Evolutionary conservation across 1,140 invertebrate genomes (phyloP).

Genomic region (Archegozetes longisetosus): DNA sequence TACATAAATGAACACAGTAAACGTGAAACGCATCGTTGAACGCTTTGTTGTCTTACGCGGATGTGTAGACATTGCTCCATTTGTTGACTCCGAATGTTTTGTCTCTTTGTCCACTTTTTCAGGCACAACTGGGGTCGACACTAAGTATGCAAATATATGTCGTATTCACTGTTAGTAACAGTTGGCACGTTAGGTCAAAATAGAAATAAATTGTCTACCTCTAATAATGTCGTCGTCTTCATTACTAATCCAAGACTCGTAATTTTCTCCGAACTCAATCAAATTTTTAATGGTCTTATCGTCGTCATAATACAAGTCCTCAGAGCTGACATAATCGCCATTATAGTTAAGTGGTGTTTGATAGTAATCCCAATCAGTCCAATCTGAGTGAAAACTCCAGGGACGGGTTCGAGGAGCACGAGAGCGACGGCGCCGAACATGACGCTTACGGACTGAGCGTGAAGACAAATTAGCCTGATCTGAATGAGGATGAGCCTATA

Average conservation of each 20-base stretch:
- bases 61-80: neutral
- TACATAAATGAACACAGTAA: neutral
- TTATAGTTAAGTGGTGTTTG: slow-evolving; percentile 4
- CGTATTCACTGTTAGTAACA: neutral
- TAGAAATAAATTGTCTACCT: too few relatives aligned
- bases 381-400: slow-evolving; percentile 17
- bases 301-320: slow-evolving; percentile 11
- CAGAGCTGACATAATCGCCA: slow-evolving; percentile 8
- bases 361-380: slow-evolving; percentile 17
- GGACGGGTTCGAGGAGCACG: slow-evolving; percentile 8
- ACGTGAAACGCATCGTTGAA: neutral
- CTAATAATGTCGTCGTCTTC: neutral
- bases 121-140: neutral
- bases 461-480: neutral
- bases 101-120: neutral
- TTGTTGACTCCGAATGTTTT: neutral
- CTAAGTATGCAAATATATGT: neutral
- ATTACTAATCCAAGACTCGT: slow-evolving; percentile 14
- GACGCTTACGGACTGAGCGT: slow-evolving; percentile 6
- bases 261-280: slow-evolving; percentile 18
- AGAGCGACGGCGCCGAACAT: slow-evolving; percentile 6
- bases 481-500: slow-evolving; percentile 11
- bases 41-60: neutral
- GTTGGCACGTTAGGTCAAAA: neutral
- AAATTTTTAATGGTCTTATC: slow-evolving; percentile 11